Evolutionary conservation across 2,113 vertebrate species (phyloP).

Genomic region (Ramphastos sulfuratus): DNA sequence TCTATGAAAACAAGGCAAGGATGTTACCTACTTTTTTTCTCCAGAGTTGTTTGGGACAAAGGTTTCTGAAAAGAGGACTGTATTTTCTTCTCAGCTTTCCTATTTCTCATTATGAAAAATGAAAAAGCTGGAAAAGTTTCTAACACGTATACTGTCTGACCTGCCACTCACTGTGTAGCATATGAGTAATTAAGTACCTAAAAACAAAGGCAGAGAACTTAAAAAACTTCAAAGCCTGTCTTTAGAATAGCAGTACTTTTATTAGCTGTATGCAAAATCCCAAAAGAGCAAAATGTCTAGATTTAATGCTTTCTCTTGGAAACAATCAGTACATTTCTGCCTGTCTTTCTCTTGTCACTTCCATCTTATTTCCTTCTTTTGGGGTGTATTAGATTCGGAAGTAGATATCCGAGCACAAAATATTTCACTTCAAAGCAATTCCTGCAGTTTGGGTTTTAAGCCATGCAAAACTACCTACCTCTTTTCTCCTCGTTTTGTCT

Average conservation of each 20-base stretch:
- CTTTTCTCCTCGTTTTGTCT: conserved; percentile 85
- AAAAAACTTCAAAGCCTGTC: not conserved
- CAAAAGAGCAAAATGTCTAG: not conserved
- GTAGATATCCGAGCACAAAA: not conserved
- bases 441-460: not conserved
- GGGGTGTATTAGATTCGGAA: not conserved
- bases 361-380: not conserved
- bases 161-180: not conserved
- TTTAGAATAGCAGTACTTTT: not conserved
- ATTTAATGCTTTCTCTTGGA: not conserved
- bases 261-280: not conserved
- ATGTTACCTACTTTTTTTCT: not conserved
- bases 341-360: not conserved
- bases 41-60: not conserved
- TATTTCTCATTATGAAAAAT: not conserved
- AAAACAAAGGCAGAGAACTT: not conserved
- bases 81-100: not conserved
- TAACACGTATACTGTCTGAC: not conserved
- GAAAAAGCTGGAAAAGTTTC: not conserved
- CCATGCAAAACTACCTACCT: conserved; percentile 78
- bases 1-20: not conserved
- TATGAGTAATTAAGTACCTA: not conserved
- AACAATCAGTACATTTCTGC: not conserved
- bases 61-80: not conserved
- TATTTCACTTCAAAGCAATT: not conserved